Evolutionary conservation across 2,113 vertebrate genomes (phyloP), one percentile per base, ranked within the genome.

Genomic region (Myodes glareolus): DNA sequence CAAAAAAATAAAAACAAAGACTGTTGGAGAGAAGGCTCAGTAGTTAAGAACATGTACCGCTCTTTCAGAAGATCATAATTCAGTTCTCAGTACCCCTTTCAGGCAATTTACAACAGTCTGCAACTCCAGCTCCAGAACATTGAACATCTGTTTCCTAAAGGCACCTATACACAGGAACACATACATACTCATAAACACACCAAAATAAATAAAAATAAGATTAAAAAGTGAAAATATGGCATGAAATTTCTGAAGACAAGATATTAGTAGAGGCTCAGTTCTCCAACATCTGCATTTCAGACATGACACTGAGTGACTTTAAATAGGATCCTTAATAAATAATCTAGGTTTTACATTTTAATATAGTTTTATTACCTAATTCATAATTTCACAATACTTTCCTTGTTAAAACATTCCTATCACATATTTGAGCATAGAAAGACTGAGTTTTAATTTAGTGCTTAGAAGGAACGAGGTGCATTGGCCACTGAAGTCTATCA

Each of bases 361-460:
- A 96, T 95, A 78, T 45, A 89, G 80, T 95, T 95, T 36, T 94
- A 94, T 96, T 91, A 39, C 78, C 68, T 96, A 93, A 91, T 95
- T 96, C 63, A 84, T 97, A 93, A 88, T 84, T 96, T 87, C 55
- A 42, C 21, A 95, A 55, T 76, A 84, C 68, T 93, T 93, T 84
- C 55, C n/a, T 90, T 89, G 86, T 86, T 97, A 96, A 96, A 96
- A 75, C 33, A 96, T 96, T 97, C 63, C 85, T 97, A 95, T 96
- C 13, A 76, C 89, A 95, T 75, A 52, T 95, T 75, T 93, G 39
- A 94, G 89, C 39, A 94, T 7, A 87, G 61, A 76, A 93, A 88
- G 73, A 92, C 91, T 96, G 86, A 90, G 86, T 90, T 98, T 98
- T 97, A 97, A 97, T 97, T 98, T 97, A 96, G 77, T 85, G 61